Evolutionary conservation across 2,113 vertebrate species (phyloP).

Genomic region (Limnothrissa miodon): DNA sequence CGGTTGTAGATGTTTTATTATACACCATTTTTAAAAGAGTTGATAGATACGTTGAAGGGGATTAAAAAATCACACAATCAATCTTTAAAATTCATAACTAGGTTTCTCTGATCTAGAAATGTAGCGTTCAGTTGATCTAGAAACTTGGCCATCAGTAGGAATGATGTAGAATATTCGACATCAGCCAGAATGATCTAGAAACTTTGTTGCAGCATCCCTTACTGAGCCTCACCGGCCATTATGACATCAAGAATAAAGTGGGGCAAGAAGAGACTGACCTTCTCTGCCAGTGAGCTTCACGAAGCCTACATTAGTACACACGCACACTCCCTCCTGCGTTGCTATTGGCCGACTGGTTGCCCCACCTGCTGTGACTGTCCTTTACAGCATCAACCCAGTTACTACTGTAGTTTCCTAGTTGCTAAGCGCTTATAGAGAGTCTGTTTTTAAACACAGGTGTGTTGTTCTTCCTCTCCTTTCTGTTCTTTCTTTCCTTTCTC

Average conservation of each 20-base stretch:
- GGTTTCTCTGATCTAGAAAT: too few species aligned
- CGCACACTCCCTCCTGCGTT: slow-evolving; percentile 28
- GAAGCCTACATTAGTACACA: slow-evolving; percentile 36
- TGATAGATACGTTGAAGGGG: too few species aligned
- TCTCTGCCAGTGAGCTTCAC: slow-evolving; percentile 29
- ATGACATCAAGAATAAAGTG: slow-evolving; percentile 33
- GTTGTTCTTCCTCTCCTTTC: slow-evolving; percentile 47
- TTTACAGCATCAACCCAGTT: slow-evolving; percentile 67
- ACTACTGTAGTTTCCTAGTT: slow-evolving; percentile 61
- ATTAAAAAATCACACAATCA: too few species aligned
- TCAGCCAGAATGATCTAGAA: neutral
- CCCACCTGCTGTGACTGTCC: slow-evolving; percentile 48
- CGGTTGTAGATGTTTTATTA: too few species aligned
- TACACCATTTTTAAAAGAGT: too few species aligned
- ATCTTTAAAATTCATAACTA: too few species aligned
- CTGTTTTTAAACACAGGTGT: slow-evolving; percentile 76
- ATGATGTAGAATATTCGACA: too few species aligned
- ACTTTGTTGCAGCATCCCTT: too few species aligned
- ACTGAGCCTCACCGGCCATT: neutral
- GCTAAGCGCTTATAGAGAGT: slow-evolving; percentile 49
- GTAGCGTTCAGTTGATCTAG: too few species aligned
- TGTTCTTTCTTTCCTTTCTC: too few species aligned
- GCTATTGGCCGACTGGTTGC: slow-evolving; percentile 22
- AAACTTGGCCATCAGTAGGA: too few species aligned
- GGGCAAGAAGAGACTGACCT: slow-evolving; percentile 37